Evolutionary conservation across 1,140 invertebrate species (phyloP).

Genomic region (Hypothenemus hampei): DNA sequence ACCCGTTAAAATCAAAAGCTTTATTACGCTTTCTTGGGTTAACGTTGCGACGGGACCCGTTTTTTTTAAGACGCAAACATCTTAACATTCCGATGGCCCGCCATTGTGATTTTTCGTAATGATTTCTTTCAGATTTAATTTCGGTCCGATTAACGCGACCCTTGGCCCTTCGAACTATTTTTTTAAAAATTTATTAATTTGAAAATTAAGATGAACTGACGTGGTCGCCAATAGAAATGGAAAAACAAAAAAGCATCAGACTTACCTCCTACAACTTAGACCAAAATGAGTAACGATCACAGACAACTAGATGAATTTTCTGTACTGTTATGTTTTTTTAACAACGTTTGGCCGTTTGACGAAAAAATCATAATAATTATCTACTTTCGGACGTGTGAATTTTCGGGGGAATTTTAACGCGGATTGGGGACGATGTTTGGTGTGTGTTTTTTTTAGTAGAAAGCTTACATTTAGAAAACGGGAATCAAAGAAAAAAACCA

Average conservation of each 20-base stretch:
- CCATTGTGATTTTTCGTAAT: conserved; percentile 41
- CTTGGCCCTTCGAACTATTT: conserved; percentile 22
- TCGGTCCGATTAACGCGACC: conserved; percentile 18
- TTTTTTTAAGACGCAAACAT: conserved; percentile 32
- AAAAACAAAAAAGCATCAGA: conserved; percentile 17
- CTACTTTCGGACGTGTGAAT: conserved; percentile 25
- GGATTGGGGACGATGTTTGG: conserved; percentile 21
- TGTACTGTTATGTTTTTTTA: conserved; percentile 28
- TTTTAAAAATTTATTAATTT: neutral
- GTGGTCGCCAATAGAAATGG: neutral
- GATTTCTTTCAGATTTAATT: conserved; percentile 36
- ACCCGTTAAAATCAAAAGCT: conserved; percentile 6
- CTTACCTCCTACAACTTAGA: conserved; percentile 29
- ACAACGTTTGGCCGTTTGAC: conserved; percentile 15
- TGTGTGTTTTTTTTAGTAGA: too few relatives aligned
- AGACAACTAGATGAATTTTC: conserved; percentile 28
- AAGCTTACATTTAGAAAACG: conserved; percentile 31
- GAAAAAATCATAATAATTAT: conserved; percentile 27
- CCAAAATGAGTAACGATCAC: conserved; percentile 28
- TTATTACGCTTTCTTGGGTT: neutral
- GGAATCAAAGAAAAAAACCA: conserved; percentile 30
- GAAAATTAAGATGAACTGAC: too few relatives aligned
- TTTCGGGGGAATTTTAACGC: conserved; percentile 24
- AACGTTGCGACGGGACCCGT: conserved; percentile 10
- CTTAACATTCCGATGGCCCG: conserved; percentile 40